phyloP scores from a whole-genome alignment of 2,888 invertebrate genomes.

The Trissolcus brochymenae region DNA sequence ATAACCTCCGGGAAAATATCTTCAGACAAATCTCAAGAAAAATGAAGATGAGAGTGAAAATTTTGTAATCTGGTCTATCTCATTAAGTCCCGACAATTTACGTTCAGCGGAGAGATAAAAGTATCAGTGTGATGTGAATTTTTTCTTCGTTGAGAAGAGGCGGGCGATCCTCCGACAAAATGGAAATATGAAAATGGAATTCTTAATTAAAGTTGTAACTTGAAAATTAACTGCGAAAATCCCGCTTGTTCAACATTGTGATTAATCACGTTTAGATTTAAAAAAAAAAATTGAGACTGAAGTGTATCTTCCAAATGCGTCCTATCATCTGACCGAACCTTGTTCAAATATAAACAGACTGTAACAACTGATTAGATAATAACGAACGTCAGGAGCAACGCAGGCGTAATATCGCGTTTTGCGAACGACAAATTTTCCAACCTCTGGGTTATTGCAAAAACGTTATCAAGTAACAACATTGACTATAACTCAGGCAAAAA shows the following conservation, averaged over 20 bases:
- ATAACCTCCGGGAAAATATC: slow-evolving; percentile 4
- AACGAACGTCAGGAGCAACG: slow-evolving; percentile 18
- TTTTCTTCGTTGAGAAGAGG: background rate
- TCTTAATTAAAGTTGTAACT: slow-evolving; percentile 19
- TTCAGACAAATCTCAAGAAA: slow-evolving; percentile 1
- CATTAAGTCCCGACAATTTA: slow-evolving; percentile 21
- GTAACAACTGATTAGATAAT: slow-evolving; percentile 46
- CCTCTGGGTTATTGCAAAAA: background rate
- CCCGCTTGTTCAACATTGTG: background rate
- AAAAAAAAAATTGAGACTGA: background rate
- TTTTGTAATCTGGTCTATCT: slow-evolving; percentile 13
- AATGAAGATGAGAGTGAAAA: slow-evolving; percentile 15
- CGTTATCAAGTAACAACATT: background rate
- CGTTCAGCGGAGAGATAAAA: slow-evolving; percentile 17
- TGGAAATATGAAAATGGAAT: slow-evolving; percentile 13
- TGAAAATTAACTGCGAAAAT: background rate
- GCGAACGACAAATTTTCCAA: background rate
- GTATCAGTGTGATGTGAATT: slow-evolving; percentile 13
- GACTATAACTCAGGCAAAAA: too few species aligned
- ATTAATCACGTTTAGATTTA: too few species aligned
- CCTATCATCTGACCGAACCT: slow-evolving; percentile 38
- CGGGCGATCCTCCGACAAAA: background rate
- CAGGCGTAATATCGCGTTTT: background rate
- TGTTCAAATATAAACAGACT: slow-evolving; percentile 41
- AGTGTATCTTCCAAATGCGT: slow-evolving; percentile 1